Conservation (phyloP, 2,113 vertebrate species). For the Tyto alba region DNA sequence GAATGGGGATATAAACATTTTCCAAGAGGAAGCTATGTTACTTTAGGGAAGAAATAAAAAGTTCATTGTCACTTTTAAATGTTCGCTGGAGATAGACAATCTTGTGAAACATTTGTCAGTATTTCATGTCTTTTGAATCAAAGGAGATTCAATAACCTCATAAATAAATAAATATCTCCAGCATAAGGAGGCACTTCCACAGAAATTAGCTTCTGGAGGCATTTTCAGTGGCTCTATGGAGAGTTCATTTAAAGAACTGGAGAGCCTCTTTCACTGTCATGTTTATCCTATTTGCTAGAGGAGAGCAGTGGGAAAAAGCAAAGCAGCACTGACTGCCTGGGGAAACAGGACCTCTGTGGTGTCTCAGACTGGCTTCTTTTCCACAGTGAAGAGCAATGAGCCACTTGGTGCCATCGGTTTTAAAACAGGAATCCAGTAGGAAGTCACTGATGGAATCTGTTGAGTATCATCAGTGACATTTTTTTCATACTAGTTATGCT, state of each 20-base stretch:
- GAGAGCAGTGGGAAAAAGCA: neutral
- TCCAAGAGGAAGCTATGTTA: neutral
- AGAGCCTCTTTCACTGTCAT: neutral
- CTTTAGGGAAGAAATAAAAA: neutral
- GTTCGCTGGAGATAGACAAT: neutral
- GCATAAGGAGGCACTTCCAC: neutral
- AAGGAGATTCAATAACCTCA: neutral
- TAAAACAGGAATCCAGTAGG: neutral
- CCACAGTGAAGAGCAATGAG: neutral
- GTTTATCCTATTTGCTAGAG: neutral
- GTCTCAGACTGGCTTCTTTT: neutral
- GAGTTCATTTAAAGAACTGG: neutral
- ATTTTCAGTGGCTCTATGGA: neutral
- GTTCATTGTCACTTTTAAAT: neutral
- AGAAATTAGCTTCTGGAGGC: neutral
- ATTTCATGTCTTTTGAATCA: neutral
- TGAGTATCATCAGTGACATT: neutral
- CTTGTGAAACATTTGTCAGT: neutral
- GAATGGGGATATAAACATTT: neutral
- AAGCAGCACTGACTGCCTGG: rapidly evolving
- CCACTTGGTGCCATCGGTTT: neutral
- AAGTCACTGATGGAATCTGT: neutral
- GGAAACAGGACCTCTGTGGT: neutral
- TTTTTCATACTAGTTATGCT: neutral
- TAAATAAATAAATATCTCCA: neutral